phyloP scores from a whole-genome alignment of 2,888 invertebrate genomes.

The Crioceris asparagi region DNA sequence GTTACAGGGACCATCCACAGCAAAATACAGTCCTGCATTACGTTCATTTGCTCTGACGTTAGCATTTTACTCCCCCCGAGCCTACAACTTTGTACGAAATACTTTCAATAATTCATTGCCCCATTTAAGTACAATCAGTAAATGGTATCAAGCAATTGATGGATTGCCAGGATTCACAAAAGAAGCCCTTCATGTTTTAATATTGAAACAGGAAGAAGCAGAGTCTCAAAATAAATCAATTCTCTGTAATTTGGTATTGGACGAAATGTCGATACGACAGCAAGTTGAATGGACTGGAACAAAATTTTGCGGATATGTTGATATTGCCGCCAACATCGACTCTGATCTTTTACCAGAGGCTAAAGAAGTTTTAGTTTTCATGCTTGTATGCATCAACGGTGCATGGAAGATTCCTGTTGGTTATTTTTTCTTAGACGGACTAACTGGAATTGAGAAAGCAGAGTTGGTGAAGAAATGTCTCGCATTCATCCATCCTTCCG shows the following conservation, averaged over 20 bases:
- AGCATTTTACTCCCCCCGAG: slow-evolving; percentile 6
- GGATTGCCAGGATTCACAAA: slow-evolving; percentile 20
- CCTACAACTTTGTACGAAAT: slow-evolving; percentile 12
- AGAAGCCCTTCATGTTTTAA: slow-evolving; percentile 16
- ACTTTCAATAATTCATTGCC: slow-evolving; percentile 14
- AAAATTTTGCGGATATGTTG: slow-evolving; percentile 22
- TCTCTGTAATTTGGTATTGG: slow-evolving; percentile 20
- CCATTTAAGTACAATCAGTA: slow-evolving; percentile 14
- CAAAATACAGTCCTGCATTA: slow-evolving; percentile 8
- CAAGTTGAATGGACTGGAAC: slow-evolving; percentile 16
- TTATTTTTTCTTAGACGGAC: slow-evolving; percentile 19
- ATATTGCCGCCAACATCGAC: slow-evolving; percentile 19
- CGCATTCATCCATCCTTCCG: slow-evolving; percentile 14
- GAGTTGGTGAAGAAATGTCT: slow-evolving; percentile 14
- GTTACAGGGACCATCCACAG: slow-evolving; percentile 4
- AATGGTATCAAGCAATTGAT: slow-evolving; percentile 16
- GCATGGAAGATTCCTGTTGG: slow-evolving; percentile 22
- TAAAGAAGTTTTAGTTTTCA: slow-evolving; percentile 21
- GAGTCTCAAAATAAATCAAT: slow-evolving; percentile 1
- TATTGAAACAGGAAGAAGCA: slow-evolving; percentile 7
- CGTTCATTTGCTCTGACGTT: slow-evolving; percentile 13
- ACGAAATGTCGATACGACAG: slow-evolving; percentile 25
- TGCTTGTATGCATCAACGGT: slow-evolving; percentile 19
- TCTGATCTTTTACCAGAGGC: slow-evolving; percentile 19
- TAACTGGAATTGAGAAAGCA: slow-evolving; percentile 14